These are phyloP conservation scores for Marcusenius ussheri DNA, from an alignment of 2,113 vertebrate species.

Conservation along the genomic window DNA sequence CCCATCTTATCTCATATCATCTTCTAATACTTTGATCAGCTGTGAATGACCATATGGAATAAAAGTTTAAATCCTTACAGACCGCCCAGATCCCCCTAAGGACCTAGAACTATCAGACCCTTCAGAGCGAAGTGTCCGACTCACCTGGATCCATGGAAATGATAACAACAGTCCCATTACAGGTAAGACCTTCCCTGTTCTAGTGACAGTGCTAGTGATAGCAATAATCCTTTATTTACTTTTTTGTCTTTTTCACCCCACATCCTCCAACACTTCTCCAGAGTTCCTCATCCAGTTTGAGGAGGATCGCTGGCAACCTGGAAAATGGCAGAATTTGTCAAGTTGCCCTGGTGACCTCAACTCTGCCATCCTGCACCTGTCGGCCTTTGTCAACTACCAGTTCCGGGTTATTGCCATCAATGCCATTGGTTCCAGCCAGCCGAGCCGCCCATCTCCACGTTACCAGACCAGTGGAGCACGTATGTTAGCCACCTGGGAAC, in stretches of 20 bases:
- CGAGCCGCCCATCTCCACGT: slow-evolving; percentile 74
- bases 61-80: slow-evolving; percentile 47
- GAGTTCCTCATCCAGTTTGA: slow-evolving; percentile 88
- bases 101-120: slow-evolving; percentile 85
- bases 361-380: slow-evolving; percentile 74
- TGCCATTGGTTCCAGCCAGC: slow-evolving; percentile 77
- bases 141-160: slow-evolving; percentile 89
- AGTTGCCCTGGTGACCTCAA: slow-evolving; percentile 74
- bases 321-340: slow-evolving; percentile 80
- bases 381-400: slow-evolving; percentile 87
- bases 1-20: neutral
- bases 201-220: neutral
- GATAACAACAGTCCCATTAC: slow-evolving; percentile 88
- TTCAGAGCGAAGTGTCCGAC: slow-evolving; percentile 71
- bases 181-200: slow-evolving; percentile 52
- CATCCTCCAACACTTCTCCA: slow-evolving; percentile 33
- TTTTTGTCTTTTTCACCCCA: neutral
- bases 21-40: neutral
- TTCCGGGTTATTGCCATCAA: slow-evolving; percentile 91
- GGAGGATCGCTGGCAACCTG: slow-evolving; percentile 74
- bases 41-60: neutral
- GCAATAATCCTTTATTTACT: neutral
- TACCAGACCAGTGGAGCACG: slow-evolving; percentile 85
- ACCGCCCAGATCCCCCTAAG: slow-evolving; percentile 74
- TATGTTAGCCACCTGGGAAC: slow-evolving; percentile 50